Base-by-base conservation (phyloP, 2,797 vertebrate species). In the Phalanger gymnotis region DNA sequence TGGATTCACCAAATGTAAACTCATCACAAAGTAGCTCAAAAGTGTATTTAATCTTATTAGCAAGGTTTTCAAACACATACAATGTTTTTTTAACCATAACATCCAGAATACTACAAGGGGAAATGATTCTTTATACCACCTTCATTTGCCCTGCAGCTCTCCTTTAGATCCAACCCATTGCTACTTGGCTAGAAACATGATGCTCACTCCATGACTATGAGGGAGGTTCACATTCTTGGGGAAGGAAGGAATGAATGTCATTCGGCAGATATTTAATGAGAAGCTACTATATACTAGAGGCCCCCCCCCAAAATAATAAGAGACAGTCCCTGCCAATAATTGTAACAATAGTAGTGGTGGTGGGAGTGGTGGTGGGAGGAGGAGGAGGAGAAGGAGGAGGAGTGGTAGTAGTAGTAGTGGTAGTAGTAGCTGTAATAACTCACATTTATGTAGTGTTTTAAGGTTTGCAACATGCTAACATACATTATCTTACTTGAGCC, bases 21-120 rank as follows among this genome's bases (percentile, higher is more conserved):
- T 96, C 93, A 94, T 47, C 81, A 25, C 28, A 96, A 95, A 14
- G 53, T 92, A 96, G 81, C 91, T 91, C 92, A 95, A 96, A 96
- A 93, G 11, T 54, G 51, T 51, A 94, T 95, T 95, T 95, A 96
- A 96, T 90, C 96, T 57, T 16, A 94, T 0, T 53, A 93, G n/a
- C 54, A 96, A 90, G 40, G 2, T 90, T 94, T 95, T 93, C 91
- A 95, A 93, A 96, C 90, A 92, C 81, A 96, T 95, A 55, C 54
- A 91, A 66, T 96, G n/a, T 10, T 57, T 95, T 28, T 91, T 11
- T 94, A 87, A 95, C n/a, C 91, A 40, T 2, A 94, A 10, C 90
- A n/a, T 93, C 53, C 57, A 95, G 92, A 93, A 94, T 93, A 2
- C 61, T 96, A 53, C 11, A 95, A 93, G 27, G 58, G 54, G 94